Evolutionary conservation across 2,797 vertebrate species (phyloP), one percentile per base, ranked within the genome.

Genomic region (Pygocentrus nattereri): DNA sequence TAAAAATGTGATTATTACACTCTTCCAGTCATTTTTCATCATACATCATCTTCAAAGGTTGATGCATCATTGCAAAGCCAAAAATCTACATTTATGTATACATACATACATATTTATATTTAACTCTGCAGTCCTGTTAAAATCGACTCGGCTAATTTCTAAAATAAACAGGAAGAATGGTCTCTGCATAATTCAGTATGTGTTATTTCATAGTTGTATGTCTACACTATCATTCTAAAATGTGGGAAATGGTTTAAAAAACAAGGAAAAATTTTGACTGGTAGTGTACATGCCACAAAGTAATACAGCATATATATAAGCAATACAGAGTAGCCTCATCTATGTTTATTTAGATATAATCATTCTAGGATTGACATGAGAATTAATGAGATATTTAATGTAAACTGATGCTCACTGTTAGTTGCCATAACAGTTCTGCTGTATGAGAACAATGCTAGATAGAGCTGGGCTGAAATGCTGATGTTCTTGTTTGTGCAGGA

Each of bases 401-500:
- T 8, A 65, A 6, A 34, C 16, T 10, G 30, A 19, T 19, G 15
- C 7, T 65, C n/a, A n/a, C n/a, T 8, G 13, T 31, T n/a, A 3
- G 69, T 56, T 75, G 61, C 56, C 56, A 61, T 25, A 58, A 64
- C 52, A 79, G 5, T 34, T 5, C 12, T n/a, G 44, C 5, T 56
- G 8, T 61, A 34, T 64, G 71, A 76, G 75, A 13, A 38, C 21
- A 21, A 15, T 52, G 49, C 81, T 52, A 56, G 47, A 52, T 44
- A 70, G 73, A 69, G 12, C n/a, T 16, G 69, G 61, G 41, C 13
- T 23, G 59, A 64, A 50, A 31, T 64, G n/a, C n/a, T 30, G 65
- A 72, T 76, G 79, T 49, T 71, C 3, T 59, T 65, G 76, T 61
- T 84, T 23, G 41, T 74, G 77, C 52, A 88, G 90, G 90, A 91